phyloP scores from a whole-genome alignment of 2,113 vertebrate species.

The Mustelus asterias region DNA sequence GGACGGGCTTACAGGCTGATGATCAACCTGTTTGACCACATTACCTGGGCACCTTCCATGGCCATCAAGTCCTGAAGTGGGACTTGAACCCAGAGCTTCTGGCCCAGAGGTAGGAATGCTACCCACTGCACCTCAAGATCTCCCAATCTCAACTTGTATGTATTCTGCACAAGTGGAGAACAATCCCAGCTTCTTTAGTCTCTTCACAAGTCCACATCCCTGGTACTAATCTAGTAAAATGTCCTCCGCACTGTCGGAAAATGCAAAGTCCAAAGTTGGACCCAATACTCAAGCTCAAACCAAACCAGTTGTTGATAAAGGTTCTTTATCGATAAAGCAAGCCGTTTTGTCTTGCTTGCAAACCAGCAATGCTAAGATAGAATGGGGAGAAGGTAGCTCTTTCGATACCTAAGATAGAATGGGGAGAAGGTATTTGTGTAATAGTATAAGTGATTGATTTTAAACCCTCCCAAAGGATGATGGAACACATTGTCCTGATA shows the following conservation, averaged over 20 bases:
- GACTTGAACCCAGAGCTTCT: too few relatives aligned
- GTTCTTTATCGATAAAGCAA: neutral
- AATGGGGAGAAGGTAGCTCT: neutral
- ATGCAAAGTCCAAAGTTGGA: neutral
- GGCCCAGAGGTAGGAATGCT: too few relatives aligned
- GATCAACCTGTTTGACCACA: too few relatives aligned
- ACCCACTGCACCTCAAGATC: neutral
- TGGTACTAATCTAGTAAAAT: neutral
- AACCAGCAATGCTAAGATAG: neutral
- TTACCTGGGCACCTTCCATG: too few relatives aligned
- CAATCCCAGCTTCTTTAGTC: neutral
- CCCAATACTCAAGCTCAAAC: neutral
- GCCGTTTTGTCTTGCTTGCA: neutral
- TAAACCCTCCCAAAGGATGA: neutral
- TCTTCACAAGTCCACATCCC: neutral
- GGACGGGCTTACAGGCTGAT: too few relatives aligned
- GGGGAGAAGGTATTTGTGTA: neutral
- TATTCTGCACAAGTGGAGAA: neutral
- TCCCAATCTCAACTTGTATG: neutral
- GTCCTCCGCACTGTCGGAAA: neutral
- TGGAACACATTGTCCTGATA: neutral
- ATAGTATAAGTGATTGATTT: neutral
- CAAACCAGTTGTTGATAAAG: neutral
- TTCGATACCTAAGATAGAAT: neutral
- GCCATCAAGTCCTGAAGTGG: too few relatives aligned